Conservation (phyloP, 64 coral and sea anemone species). For the Orbicella faveolata region DNA sequence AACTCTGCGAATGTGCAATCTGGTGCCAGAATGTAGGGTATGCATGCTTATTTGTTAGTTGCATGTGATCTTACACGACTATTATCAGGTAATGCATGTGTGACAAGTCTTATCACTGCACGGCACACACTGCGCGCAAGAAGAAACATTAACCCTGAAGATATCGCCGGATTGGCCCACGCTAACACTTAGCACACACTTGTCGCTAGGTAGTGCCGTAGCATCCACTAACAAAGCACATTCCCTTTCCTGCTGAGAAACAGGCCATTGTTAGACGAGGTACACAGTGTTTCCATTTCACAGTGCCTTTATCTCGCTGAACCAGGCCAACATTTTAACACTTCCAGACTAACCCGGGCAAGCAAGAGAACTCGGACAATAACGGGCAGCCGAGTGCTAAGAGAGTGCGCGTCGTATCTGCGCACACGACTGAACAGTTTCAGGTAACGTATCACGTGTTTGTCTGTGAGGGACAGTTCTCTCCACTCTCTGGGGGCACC, state of each 20-base stretch:
- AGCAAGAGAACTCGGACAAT: slow-evolving; percentile 95
- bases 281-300: slow-evolving; percentile 18
- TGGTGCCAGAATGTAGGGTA: too few species aligned
- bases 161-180: not conserved
- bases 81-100: too few species aligned
- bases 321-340: slow-evolving; percentile 50
- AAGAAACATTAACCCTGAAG: not conserved
- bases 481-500: slow-evolving; percentile 12
- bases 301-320: slow-evolving; percentile 42
- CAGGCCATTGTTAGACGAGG: slow-evolving; percentile 44
- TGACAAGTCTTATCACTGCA: not conserved
- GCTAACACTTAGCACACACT: not conserved
- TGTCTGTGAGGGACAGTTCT: slow-evolving; percentile 42
- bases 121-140: not conserved
- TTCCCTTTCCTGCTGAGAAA: not conserved
- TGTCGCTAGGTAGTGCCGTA: not conserved
- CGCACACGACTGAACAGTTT: slow-evolving; percentile 79
- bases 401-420: slow-evolving; percentile 77
- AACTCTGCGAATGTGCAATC: too few species aligned
- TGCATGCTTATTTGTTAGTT: too few species aligned
- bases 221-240: not conserved
- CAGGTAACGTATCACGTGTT: slow-evolving; percentile 86
- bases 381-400: slow-evolving; percentile 94
- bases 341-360: slow-evolving; percentile 89
- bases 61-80: too few species aligned